Percentiles rank a stretch among this genome's conserved stretches.
Conservation (phyloP, 2,888 invertebrate species). For the Polyommatus icarus region DNA sequence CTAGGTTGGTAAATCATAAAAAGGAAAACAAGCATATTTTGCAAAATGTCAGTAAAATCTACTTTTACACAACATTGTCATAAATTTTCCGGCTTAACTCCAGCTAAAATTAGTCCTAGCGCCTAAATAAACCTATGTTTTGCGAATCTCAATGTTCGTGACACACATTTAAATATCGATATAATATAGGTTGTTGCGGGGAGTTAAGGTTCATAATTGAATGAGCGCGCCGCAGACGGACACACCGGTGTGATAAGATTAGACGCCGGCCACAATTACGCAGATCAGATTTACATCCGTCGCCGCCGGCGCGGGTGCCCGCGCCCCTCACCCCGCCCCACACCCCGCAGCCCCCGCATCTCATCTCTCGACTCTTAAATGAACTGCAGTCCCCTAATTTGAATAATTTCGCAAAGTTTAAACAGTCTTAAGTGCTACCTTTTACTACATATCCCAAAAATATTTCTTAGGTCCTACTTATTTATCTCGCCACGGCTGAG, state of each 20-base stretch:
- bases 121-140: not conserved
- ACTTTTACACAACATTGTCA: not conserved
- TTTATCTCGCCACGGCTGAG: not conserved
- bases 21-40: too few species aligned
- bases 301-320: conserved; percentile 43
- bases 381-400: conserved; percentile 6
- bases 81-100: not conserved
- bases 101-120: not conserved
- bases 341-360: not conserved
- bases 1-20: too few species aligned
- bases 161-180: conserved; percentile 49
- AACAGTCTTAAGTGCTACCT: not conserved
- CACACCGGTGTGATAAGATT: conserved; percentile 72
- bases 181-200: conserved; percentile 44
- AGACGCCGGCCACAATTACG: conserved; percentile 77
- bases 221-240: conserved; percentile 72
- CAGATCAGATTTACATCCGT: conserved; percentile 74
- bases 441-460: not conserved
- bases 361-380: conserved; percentile 19
- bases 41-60: too few species aligned
- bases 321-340: conserved; percentile 34
- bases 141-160: conserved; percentile 21
- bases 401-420: not conserved
- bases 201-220: conserved; percentile 63
- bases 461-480: too few species aligned